Evolutionary conservation across 37 sponge, comb jelly and placozoan genomes (phyloP), one percentile per base, ranked within the genome.

Genomic region (Crambe crambe): DNA sequence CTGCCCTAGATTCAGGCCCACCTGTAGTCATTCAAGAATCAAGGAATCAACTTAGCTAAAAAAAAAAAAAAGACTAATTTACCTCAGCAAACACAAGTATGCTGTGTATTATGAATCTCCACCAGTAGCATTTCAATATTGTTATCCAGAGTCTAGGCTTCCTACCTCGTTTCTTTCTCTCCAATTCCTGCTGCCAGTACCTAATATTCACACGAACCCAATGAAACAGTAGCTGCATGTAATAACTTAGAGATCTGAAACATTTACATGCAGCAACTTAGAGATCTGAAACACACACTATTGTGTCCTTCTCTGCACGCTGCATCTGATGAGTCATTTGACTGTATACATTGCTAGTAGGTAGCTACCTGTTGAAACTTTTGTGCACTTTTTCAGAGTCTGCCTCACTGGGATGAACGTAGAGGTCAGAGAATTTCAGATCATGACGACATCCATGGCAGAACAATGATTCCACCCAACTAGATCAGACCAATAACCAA

Each of bases 381-480:
- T 75, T 68, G 35, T 64, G 58, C 56, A 89, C 70, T 2, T 61
- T 38, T 62, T 80, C 54, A 31, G 89, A 80, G 36, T 73, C 60
- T 0, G 66, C 73, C 64, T 85, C 86, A 32, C 68, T 41, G 15
- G 89, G 89, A 30, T 56, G 61, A 34, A 59, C 80, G 66, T 84
- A 89, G 23, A 89, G 68, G 73, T 89, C 89, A 27, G 67, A 57
- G 12, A 79, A 76, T 1, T 79, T 26, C 17, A 89, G 69, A 10
- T 68, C 71, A 37, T 64, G 73, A 60, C 73, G 21, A 26, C 60
- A 83, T 36, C 89, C 89, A 9, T 27, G 20, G 57, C 75, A 83
- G 61, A 89, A 63, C 47, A 89, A 37, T 0, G 80, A 59, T 38
- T 83, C 89, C 4, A 83, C 23, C 89, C 89, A 89, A 37, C 89